A percentile compares a stretch with the other conserved stretches of the same genome.
Evolutionary conservation across 2,888 invertebrate species (phyloP).

Genomic region (Ellobium chinense): DNA sequence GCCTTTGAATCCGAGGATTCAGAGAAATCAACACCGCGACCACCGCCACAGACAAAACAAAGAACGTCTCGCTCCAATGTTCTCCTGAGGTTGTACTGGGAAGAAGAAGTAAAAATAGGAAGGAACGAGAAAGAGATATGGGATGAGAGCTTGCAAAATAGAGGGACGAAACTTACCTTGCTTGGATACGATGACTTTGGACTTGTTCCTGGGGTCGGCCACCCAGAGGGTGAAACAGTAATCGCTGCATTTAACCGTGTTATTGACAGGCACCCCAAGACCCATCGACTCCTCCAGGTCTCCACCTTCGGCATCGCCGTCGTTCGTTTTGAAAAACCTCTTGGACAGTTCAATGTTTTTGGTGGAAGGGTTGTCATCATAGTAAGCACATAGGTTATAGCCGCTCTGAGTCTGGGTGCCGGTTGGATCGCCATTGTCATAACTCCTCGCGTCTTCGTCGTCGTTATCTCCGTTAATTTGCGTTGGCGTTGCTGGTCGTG

Average conservation of each 20-base stretch:
- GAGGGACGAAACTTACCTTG: slow-evolving; percentile 83
- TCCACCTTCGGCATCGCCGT: neutral
- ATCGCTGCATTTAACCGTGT: slow-evolving; percentile 80
- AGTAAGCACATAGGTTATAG: neutral
- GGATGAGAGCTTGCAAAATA: too few relatives aligned
- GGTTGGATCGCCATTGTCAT: neutral
- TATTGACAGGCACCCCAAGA: slow-evolving; percentile 36
- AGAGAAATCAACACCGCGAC: too few relatives aligned
- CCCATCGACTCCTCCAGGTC: slow-evolving; percentile 39
- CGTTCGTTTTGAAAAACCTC: neutral
- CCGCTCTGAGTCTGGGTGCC: neutral
- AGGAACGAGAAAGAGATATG: too few relatives aligned
- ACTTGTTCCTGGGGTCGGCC: slow-evolving; percentile 83
- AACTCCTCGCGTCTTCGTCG: too few relatives aligned
- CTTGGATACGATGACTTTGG: slow-evolving; percentile 82
- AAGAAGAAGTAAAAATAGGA: too few relatives aligned
- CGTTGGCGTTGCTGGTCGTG: neutral
- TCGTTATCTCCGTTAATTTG: neutral
- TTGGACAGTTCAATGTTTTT: neutral
- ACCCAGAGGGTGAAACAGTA: slow-evolving; percentile 88
- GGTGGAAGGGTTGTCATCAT: neutral
- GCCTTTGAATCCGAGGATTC: too few relatives aligned
- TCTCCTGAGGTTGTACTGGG: too few relatives aligned
- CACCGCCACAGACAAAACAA: too few relatives aligned
- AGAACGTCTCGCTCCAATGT: too few relatives aligned